Evolutionary conservation across 2,113 vertebrate species (phyloP), one percentile per base, ranked within the genome.

Genomic region (Anoura caudifer): DNA sequence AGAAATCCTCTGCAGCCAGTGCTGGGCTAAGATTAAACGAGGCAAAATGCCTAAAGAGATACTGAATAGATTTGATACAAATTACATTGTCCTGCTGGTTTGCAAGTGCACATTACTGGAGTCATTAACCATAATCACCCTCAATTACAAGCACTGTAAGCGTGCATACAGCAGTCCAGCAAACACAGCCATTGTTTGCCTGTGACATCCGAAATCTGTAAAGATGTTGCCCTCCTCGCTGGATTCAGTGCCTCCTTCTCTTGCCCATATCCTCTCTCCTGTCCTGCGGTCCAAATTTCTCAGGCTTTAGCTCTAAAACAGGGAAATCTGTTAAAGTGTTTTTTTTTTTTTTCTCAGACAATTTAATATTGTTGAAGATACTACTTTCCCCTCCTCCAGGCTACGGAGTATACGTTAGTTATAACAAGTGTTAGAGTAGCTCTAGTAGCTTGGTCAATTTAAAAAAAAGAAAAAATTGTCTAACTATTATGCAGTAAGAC

Each of bases 111-210:
- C 98, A 98, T 99, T 99, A 99, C 98, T 98, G 98, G 97, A 98
- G 98, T 98, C 98, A 99, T 99, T 99, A 99, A 98, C 98, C 98
- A 97, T 98, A 99, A 99, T 99, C 98, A 99, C 97, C 97, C 97
- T 97, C 98, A 98, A 99, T 99, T 99, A 99, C 97, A 98, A 98
- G 97, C 96, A 76, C 95, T 96, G 97, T 97, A 98, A 98, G 98
- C 77, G 88, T 91, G 97, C 91, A 96, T 96, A 94, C 5, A 98
- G 97, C 95, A 95, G 91, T 96, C 89, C 89, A 96, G 96, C 97
- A 98, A 98, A 98, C 81, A 97, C 94, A 94, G 86, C 79, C 92
- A 97, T 97, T 98, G 98, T 98, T 98, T 97, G 56, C 28, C 28
- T 67, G 97, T 16, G 85, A 89, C 96, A 82, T 4, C 90, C 84